Conservation (phyloP, 2,113 vertebrate species). For the Turdus rufiventris region DNA sequence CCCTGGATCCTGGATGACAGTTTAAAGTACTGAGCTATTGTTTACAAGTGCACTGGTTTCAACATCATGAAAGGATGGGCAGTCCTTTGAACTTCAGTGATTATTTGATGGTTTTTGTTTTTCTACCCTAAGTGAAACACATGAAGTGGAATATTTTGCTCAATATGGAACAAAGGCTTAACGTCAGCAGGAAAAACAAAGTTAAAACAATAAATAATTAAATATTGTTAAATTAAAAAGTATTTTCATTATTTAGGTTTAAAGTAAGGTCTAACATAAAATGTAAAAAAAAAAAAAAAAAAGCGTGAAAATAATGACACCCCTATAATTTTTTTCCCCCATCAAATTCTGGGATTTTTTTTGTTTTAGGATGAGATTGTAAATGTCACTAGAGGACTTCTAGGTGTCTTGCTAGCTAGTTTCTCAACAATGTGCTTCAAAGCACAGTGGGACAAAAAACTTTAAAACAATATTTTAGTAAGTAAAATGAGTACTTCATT, state of each 20-base stretch:
- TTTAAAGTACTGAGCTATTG: neutral
- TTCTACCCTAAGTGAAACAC: neutral
- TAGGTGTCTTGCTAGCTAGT: neutral
- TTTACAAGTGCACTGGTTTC: neutral
- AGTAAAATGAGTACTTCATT: neutral
- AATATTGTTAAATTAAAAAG: neutral
- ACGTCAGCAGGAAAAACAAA: neutral
- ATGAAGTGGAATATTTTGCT: neutral
- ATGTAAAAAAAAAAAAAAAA: neutral
- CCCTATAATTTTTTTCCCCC: neutral
- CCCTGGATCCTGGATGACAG: neutral
- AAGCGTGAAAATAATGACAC: neutral
- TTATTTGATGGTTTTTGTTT: neutral
- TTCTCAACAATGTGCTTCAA: neutral
- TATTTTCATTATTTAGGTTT: neutral
- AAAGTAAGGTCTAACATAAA: neutral
- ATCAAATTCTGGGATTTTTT: neutral
- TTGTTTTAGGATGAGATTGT: neutral
- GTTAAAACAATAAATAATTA: neutral
- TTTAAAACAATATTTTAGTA: neutral
- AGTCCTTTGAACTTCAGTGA: neutral
- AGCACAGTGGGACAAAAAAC: neutral
- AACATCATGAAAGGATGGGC: neutral
- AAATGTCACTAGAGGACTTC: neutral
- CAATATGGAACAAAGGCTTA: neutral